phyloP scores from a whole-genome alignment of 2,113 vertebrate species.

The Astatoreochromis straeleni region DNA sequence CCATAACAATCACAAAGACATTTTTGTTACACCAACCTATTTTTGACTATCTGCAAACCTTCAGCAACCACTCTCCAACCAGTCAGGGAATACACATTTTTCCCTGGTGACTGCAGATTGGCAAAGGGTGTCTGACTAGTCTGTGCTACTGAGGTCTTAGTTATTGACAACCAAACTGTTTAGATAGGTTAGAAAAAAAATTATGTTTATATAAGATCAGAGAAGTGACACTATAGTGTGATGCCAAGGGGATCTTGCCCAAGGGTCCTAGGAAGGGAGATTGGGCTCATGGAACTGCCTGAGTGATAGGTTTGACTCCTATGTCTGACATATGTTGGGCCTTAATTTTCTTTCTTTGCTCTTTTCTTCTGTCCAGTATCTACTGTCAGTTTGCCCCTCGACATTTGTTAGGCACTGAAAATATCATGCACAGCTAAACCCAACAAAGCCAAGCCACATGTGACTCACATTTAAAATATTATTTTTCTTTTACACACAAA shows the following conservation, averaged over 20 bases:
- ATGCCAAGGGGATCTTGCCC: not conserved
- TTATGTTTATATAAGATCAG: not conserved
- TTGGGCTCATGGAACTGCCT: not conserved
- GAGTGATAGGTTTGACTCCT: not conserved
- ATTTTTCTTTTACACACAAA: not conserved
- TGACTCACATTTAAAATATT: not conserved
- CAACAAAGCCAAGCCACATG: not conserved
- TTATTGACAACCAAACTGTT: not conserved
- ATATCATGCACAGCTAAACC: not conserved
- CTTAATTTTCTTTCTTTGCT: not conserved
- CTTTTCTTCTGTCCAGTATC: not conserved
- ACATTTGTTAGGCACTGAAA: not conserved
- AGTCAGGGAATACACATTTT: not conserved
- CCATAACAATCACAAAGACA: not conserved
- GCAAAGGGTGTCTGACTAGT: not conserved
- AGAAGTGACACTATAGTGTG: not conserved
- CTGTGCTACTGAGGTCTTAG: not conserved
- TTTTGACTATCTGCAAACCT: not conserved
- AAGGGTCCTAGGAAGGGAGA: not conserved
- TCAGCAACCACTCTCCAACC: not conserved
- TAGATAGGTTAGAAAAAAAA: not conserved
- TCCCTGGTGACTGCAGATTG: not conserved
- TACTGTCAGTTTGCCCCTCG: not conserved
- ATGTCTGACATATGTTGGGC: not conserved
- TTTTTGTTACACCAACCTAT: not conserved